Conservation (phyloP, 2,888 invertebrate genomes). For the Phragmatobia fuliginosa region DNA sequence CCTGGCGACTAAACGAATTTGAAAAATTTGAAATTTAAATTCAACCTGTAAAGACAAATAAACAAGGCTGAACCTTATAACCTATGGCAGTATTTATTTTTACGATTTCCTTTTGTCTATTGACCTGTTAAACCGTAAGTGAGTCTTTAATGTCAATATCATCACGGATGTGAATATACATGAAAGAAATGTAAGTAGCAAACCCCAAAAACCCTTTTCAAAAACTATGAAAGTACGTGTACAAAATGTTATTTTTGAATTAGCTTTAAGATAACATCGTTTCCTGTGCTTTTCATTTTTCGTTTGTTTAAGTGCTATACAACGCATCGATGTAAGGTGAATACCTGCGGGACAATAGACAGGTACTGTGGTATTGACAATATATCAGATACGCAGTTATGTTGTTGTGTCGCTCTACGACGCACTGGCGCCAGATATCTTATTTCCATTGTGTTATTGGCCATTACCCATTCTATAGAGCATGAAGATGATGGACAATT, state of each 20-base stretch:
- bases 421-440: slow-evolving; percentile 78
- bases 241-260: slow-evolving; percentile 65
- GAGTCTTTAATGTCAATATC: slow-evolving; percentile 11
- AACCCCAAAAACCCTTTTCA: slow-evolving; percentile 50
- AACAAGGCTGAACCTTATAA: background rate
- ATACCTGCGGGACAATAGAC: slow-evolving; percentile 72
- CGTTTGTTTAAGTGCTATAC: slow-evolving; percentile 61
- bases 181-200: slow-evolving; percentile 26
- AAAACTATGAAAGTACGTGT: slow-evolving; percentile 57
- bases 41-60: background rate
- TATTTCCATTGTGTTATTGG: slow-evolving; percentile 62
- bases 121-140: background rate
- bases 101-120: background rate
- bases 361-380: slow-evolving; percentile 67
- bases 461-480: slow-evolving; percentile 59
- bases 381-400: slow-evolving; percentile 73
- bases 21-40: background rate
- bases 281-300: slow-evolving; percentile 74
- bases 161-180: slow-evolving; percentile 13
- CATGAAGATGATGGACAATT: slow-evolving; percentile 52
- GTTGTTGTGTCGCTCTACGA: slow-evolving; percentile 65
- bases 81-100: background rate
- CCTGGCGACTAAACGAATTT: background rate
- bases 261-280: slow-evolving; percentile 64
- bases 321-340: slow-evolving; percentile 54